phyloP scores from a whole-genome alignment of 2,888 invertebrate species.

The Eupeodes luniger region DNA sequence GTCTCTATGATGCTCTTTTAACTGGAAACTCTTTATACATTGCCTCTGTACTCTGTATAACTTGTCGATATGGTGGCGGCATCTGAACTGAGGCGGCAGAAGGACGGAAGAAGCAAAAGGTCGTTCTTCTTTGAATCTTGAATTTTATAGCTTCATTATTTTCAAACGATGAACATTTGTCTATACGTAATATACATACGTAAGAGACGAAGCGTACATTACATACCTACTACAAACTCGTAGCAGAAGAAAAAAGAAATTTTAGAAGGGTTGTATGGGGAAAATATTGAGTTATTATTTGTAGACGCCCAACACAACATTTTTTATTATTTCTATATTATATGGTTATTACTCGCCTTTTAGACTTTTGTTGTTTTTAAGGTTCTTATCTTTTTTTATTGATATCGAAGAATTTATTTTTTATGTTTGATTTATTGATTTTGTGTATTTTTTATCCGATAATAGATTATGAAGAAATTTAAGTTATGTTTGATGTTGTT shows the following conservation, averaged over 20 bases:
- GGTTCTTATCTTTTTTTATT: background rate
- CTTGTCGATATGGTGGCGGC: no score
- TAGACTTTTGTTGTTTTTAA: background rate
- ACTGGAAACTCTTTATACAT: background rate
- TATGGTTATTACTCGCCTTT: slow-evolving; percentile 3
- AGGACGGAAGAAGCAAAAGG: no score
- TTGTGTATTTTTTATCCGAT: background rate
- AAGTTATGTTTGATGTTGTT: no score
- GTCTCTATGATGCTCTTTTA: slow-evolving; percentile 30
- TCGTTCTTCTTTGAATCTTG: slow-evolving; percentile 13
- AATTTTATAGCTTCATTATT: slow-evolving; percentile 68
- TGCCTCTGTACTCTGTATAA: background rate
- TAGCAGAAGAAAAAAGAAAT: slow-evolving; percentile 19
- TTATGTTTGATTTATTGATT: background rate
- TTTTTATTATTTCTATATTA: background rate
- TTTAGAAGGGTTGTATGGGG: background rate
- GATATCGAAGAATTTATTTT: background rate
- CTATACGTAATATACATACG: background rate
- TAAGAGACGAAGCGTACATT: background rate
- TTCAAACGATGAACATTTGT: slow-evolving; percentile 61
- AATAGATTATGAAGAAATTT: no score
- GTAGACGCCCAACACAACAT: slow-evolving; percentile 6
- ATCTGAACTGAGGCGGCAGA: no score
- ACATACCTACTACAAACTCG: slow-evolving; percentile 6
- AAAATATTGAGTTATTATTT: slow-evolving; percentile 7